A percentile compares a stretch with the other conserved stretches of the same genome.
Conservation (phyloP, 2,113 vertebrate species). For the Thalassarche chlororhynchos region DNA sequence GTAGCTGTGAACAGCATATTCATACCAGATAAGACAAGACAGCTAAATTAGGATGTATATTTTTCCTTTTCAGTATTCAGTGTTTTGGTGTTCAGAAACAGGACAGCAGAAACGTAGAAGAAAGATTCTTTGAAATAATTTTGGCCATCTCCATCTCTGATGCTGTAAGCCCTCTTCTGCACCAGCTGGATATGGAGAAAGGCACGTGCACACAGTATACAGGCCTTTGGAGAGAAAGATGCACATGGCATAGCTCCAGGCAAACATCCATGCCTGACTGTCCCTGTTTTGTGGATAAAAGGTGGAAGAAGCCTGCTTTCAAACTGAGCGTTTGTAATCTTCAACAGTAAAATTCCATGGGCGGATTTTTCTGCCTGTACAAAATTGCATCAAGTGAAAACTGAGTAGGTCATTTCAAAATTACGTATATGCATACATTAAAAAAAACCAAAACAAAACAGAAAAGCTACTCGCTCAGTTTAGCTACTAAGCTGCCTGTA, state of each 20-base stretch:
- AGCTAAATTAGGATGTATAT: background rate
- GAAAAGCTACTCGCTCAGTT: background rate
- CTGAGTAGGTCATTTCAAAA: background rate
- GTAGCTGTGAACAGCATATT: background rate
- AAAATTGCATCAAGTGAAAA: background rate
- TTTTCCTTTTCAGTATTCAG: background rate
- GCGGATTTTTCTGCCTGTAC: background rate
- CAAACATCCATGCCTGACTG: background rate
- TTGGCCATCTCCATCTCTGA: background rate
- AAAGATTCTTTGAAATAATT: background rate
- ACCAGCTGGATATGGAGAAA: background rate
- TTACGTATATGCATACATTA: background rate
- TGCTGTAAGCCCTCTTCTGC: background rate
- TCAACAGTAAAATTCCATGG: background rate
- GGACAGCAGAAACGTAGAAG: background rate
- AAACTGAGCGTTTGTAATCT: background rate
- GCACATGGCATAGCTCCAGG: background rate
- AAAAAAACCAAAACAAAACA: background rate
- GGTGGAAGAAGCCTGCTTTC: background rate
- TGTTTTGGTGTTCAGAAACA: background rate
- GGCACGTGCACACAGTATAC: background rate
- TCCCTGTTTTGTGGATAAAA: background rate
- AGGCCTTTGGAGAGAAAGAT: background rate
- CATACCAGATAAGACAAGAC: background rate
- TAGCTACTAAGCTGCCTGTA: background rate